Evolutionary conservation across 1,140 invertebrate species (phyloP), one percentile per base, ranked within the genome.

Genomic region (Drosophila suzukii): DNA sequence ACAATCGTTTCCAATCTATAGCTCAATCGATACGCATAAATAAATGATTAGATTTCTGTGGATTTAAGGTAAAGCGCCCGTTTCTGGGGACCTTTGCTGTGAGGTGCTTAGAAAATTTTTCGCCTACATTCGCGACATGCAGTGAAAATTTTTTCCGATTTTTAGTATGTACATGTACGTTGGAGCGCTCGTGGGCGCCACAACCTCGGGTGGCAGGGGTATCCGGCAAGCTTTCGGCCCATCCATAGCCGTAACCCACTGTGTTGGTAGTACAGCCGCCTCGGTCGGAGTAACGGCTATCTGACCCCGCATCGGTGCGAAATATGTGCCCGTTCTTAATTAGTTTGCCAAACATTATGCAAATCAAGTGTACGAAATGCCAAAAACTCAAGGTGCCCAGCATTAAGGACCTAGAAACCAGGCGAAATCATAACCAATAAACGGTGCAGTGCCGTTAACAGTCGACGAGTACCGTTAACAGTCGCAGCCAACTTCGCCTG

Each of bases 101-200:
- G 27, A 59, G 32, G 30, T 49, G 27, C 59, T 71, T 62, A 43
- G 46, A 76, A 83, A 77, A 80, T 56, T 89, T 80, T 89, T 90
- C 82, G 74, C 77, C 74, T 66, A 27, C 30, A 68, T 68, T 49
- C 34, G 41, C 41, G 72, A 84, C 81, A 65, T 89, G 76, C 51
- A 78, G 84, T 89, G 84, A 78, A 89, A 85, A 84, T 54, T 84
- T 84, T 83, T 90, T 75, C 81, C 77, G 78, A 91, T 85, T 90
- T 91, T 91, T 91, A 91, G 90, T 91, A 91, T 91, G 90, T 91
- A 91, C 90, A 91, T 91, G 89, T 82, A 90, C 90, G 80, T 90
- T 81, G 78, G 65, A 74, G 58, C 71, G 78, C 66, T 85, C 74
- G 81, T 84, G 71, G 85, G 78, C 84, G 75, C 77, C 77, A 66